These are phyloP conservation scores for Torymus auratus DNA, from an alignment of 2,888 invertebrate species.

Conservation along the genomic window DNA sequence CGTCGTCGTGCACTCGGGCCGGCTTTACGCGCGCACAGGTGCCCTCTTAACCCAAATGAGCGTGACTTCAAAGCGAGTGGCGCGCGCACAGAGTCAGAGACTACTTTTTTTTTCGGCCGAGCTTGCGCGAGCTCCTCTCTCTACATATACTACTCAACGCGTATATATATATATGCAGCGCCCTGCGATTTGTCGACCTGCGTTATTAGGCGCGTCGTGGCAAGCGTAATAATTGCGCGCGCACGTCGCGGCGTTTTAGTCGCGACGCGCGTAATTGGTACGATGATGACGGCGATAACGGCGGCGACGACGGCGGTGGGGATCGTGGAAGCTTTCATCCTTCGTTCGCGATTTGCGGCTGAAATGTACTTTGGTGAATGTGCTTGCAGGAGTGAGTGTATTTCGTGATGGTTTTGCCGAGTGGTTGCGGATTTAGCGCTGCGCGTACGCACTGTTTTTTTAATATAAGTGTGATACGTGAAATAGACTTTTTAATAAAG, in stretches of 20 bases:
- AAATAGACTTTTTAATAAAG: no score
- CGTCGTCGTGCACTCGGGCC: not conserved
- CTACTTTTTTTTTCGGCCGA: conserved; percentile 18
- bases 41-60: conserved; percentile 53
- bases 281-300: not conserved
- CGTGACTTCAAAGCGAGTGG: conserved; percentile 38
- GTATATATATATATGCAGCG: no score
- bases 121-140: not conserved
- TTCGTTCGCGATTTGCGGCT: no score
- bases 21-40: not conserved
- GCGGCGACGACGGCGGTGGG: not conserved
- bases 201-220: not conserved
- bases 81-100: not conserved
- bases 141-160: no score
- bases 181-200: not conserved
- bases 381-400: no score
- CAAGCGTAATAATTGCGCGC: not conserved
- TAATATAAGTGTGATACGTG: no score
- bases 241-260: not conserved
- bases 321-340: not conserved
- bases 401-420: no score
- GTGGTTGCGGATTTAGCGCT: no score
- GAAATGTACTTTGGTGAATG: no score
- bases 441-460: no score
- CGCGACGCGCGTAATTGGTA: conserved; percentile 23